Evolutionary conservation across 2,113 vertebrate genomes (phyloP).

Genomic region (Garra rufa): DNA sequence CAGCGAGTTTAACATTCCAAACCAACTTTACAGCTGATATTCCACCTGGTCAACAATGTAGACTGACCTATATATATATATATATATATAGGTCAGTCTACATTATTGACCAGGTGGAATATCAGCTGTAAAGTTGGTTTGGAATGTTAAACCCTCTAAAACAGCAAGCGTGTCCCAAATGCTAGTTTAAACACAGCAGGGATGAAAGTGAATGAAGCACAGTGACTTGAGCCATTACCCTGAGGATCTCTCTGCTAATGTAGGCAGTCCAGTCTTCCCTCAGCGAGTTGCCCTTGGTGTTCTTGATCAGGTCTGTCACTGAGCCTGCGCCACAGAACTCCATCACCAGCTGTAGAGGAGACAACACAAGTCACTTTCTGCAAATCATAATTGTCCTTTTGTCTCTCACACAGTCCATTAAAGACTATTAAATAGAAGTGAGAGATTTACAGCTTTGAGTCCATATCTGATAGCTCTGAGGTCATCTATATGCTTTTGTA

Average conservation of each 20-base stretch:
- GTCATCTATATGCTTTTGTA: neutral
- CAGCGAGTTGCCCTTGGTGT: slow-evolving; percentile 75
- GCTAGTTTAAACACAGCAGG: neutral
- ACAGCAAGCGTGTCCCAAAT: neutral
- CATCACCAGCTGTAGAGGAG: slow-evolving; percentile 53
- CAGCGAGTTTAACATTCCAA: neutral
- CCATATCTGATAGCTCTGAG: neutral
- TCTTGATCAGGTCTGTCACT: slow-evolving; percentile 76
- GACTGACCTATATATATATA: neutral
- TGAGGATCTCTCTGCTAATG: slow-evolving; percentile 94
- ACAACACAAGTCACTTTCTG: slow-evolving; percentile 1
- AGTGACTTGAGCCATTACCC: slow-evolving; percentile 72
- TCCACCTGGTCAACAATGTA: neutral
- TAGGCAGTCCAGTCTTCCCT: slow-evolving; percentile 91
- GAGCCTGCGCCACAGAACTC: slow-evolving; percentile 92
- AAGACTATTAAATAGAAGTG: neutral
- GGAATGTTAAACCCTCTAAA: neutral
- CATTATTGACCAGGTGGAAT: neutral
- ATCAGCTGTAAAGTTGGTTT: neutral
- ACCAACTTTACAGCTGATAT: neutral
- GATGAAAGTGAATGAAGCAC: neutral
- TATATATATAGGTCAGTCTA: neutral
- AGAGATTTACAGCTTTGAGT: neutral
- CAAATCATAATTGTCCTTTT: neutral
- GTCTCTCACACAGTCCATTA: neutral